Evolutionary conservation across 2,113 vertebrate genomes (phyloP).

Genomic region (Otus sunia): DNA sequence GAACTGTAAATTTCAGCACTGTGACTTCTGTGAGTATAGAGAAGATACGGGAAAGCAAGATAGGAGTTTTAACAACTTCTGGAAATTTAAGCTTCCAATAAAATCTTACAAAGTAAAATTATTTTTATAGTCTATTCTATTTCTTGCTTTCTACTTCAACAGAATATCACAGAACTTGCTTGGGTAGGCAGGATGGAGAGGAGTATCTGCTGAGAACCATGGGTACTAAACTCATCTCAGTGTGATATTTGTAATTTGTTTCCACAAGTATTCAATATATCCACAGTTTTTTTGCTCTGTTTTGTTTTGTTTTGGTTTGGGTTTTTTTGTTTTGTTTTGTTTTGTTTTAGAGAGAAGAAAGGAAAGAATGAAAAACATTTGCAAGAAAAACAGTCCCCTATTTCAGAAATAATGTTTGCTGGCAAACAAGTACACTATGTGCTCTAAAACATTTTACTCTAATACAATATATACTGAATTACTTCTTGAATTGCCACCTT

Average conservation of each 20-base stretch:
- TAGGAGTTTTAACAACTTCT: not conserved
- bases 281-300: not conserved
- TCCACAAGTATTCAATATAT: constrained; percentile 5
- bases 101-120: not conserved
- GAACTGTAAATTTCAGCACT: not conserved
- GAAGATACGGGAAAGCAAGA: not conserved
- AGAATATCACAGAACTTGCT: not conserved
- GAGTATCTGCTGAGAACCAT: not conserved
- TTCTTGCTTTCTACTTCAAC: not conserved
- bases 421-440: constrained; percentile 62
- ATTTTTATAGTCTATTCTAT: not conserved
- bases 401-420: constrained; percentile 68
- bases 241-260: not conserved
- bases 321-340: not conserved
- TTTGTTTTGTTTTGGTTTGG: not conserved
- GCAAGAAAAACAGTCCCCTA: constrained; percentile 16
- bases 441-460: constrained; percentile 66
- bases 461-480: constrained; percentile 71
- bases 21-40: not conserved
- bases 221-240: not conserved
- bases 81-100: not conserved
- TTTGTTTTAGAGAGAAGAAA: constrained; percentile 14
- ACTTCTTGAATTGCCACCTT: constrained; percentile 69
- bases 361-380: constrained; percentile 33
- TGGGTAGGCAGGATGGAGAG: not conserved